Evolutionary conservation across 2,888 invertebrate genomes (phyloP), one percentile per base, ranked within the genome.

Genomic region (Mimumesa dahlbomi): DNA sequence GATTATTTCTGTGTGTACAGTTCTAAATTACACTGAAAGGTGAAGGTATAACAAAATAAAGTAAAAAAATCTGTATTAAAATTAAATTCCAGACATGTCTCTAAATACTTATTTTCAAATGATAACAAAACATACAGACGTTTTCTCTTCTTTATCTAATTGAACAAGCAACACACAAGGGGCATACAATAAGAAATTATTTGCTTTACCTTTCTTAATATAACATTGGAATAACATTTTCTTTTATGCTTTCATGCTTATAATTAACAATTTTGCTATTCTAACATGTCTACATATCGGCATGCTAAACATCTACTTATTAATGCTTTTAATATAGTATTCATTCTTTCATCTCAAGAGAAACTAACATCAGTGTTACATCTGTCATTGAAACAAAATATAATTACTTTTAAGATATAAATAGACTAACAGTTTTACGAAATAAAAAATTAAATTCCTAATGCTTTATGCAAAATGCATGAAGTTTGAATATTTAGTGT

Each of bases 271-370:
- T 64, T 48, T 63, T 49, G 59, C 68, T 64, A 34, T 52, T 69
- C 80, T 82, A 81, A 82, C 66, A 50, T 53, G 46, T 48, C 42
- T 61, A 65, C 19, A 43, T 36, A 64, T 50, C 13, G 54, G 71
- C 72, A 72, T 72, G 71, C 46, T 2, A 70, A 21, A 19, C 48
- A 6, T 38, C 16, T 54, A 38, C 1, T 2, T 5, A 42, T 29
- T 29, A 42, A 48, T 22, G 14, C 56, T 57, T 16, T n/a, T n/a
- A n/a, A n/a, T n/a, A n/a, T n/a, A 21, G 50, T 38, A 45, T 22
- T 48, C 11, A 36, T 11, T 16, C 7, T 9, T 34, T 34, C 9
- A 34, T 34, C 4, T n/a, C 4, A 34, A 34, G n/a, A 34, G 3
- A 34, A n/a, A 34, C 34, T 34, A n/a, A n/a, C n/a, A 34, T 34